Conservation (phyloP, 2,888 invertebrate genomes). For the Thera obeliscata region DNA sequence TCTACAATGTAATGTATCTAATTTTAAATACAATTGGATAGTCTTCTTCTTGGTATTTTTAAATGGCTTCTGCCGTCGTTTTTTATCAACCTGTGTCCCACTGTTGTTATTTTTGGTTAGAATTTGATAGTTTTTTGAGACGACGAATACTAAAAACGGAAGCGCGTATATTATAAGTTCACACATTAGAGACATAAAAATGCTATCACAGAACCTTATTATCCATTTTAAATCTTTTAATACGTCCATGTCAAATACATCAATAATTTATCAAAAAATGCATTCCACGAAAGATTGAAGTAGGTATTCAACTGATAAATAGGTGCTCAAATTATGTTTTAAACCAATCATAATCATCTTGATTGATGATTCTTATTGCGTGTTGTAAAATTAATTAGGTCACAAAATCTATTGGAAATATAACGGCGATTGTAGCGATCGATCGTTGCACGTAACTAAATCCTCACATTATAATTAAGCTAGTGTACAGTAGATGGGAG, state of each 20-base stretch:
- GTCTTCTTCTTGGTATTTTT: too few species aligned
- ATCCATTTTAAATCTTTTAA: neutral
- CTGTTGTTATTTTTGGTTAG: too few species aligned
- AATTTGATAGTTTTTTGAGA: too few species aligned
- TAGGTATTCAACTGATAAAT: conserved; percentile 4
- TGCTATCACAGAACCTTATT: too few species aligned
- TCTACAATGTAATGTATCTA: too few species aligned
- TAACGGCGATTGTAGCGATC: neutral
- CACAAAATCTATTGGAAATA: conserved; percentile 9
- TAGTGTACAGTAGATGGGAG: neutral
- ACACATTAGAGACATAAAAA: too few species aligned
- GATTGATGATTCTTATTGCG: conserved; percentile 14
- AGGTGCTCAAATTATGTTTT: conserved; percentile 12
- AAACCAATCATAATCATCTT: conserved; percentile 12
- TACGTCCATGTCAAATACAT: neutral
- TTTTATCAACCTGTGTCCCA: too few species aligned
- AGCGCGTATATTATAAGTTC: too few species aligned
- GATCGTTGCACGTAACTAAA: too few species aligned
- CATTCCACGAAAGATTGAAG: conserved; percentile 15
- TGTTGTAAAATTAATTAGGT: conserved; percentile 24
- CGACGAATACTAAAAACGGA: too few species aligned
- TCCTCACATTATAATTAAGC: neutral
- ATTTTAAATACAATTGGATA: too few species aligned
- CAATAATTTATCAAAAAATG: neutral
- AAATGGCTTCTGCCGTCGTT: too few species aligned